phyloP scores from a whole-genome alignment of 2,113 vertebrate species.

The Solenodon paradoxus region DNA sequence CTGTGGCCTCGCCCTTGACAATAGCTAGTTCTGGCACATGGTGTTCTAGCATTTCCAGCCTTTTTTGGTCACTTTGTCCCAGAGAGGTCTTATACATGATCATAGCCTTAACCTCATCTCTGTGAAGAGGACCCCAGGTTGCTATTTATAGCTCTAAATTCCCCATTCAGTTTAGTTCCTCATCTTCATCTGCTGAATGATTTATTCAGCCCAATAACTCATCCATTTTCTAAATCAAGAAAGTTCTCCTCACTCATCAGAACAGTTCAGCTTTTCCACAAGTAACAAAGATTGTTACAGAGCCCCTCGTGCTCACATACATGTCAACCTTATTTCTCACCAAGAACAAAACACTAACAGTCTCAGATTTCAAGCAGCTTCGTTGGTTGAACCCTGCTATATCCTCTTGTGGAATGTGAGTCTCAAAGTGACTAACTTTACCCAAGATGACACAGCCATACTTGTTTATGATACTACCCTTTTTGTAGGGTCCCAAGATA shows the following conservation, averaged over 20 bases:
- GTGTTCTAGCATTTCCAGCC: not conserved
- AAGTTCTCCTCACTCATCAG: not conserved
- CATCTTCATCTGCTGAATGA: not conserved
- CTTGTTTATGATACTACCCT: not conserved
- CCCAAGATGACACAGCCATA: not conserved
- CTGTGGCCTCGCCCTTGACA: not conserved
- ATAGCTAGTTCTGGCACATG: not conserved
- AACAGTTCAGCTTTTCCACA: not conserved
- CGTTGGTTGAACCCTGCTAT: not conserved
- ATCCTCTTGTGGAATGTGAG: not conserved
- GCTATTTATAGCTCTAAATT: not conserved
- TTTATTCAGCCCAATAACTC: not conserved
- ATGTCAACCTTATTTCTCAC: not conserved
- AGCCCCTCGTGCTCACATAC: not conserved
- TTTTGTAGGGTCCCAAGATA: not conserved
- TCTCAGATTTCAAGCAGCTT: not conserved
- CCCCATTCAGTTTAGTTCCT: not conserved
- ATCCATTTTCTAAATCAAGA: not conserved
- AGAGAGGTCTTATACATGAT: not conserved
- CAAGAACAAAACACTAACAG: not conserved
- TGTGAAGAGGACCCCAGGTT: too few species aligned
- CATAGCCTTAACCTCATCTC: not conserved
- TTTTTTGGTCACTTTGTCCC: not conserved
- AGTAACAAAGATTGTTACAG: not conserved
- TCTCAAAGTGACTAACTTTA: not conserved